A percentile compares a stretch with the other conserved stretches of the same genome.
Conservation (phyloP, 2,113 vertebrate species). For the Orthochromis indermauri region DNA sequence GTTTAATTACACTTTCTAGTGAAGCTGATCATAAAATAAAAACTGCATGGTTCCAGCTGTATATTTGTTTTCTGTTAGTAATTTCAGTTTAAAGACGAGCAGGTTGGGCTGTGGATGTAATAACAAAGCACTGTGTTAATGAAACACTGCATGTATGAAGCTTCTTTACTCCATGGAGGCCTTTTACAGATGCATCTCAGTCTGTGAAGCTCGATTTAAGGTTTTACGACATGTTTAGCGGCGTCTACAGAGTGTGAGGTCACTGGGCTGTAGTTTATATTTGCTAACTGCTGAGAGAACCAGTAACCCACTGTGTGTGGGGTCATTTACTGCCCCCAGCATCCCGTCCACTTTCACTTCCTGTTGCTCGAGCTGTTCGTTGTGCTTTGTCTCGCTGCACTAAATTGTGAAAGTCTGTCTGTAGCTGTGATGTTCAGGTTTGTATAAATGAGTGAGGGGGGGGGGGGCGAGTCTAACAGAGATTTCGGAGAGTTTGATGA, state of each 20-base stretch:
- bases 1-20: rapidly evolving
- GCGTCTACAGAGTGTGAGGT: neutral
- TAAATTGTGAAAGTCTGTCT: neutral
- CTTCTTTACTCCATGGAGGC: neutral
- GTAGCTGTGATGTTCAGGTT: neutral
- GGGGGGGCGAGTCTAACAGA: neutral
- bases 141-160: neutral
- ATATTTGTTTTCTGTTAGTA: neutral
- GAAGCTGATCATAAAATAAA: neutral
- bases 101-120: neutral
- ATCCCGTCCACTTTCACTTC: neutral
- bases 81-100: neutral
- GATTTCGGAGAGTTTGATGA: neutral
- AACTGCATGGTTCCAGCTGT: neutral
- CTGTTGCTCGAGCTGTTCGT: neutral
- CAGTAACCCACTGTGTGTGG: rapidly evolving
- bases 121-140: neutral
- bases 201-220: neutral
- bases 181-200: neutral
- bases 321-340: neutral
- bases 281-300: neutral
- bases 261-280: neutral
- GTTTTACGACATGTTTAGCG: neutral
- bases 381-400: neutral
- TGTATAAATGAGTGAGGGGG: neutral